Conservation (phyloP, 2,113 vertebrate species). For the Electrona antarctica region DNA sequence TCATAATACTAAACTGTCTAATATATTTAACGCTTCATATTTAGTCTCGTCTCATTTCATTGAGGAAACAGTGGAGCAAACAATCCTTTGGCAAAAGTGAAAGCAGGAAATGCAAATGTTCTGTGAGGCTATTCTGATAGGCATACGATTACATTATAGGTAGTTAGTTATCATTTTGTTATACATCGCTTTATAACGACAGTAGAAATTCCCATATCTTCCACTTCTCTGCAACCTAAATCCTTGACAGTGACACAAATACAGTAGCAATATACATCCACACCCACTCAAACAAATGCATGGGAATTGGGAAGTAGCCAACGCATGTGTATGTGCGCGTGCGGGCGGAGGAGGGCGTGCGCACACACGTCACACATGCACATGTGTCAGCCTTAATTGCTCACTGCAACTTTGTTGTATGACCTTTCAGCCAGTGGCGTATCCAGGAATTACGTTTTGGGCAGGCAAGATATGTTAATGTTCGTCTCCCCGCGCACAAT, state of each 20-base stretch:
- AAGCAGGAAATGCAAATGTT: conserved; percentile 46
- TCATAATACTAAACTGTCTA: not conserved
- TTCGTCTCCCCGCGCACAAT: no score
- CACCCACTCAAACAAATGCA: conserved; percentile 5
- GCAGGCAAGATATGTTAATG: no score
- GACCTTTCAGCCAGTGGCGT: no score
- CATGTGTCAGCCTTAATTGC: not conserved
- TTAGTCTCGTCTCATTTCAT: not conserved
- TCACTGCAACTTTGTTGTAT: not conserved
- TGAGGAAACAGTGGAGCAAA: not conserved
- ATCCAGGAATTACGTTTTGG: no score
- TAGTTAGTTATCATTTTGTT: no score
- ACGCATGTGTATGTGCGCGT: not conserved
- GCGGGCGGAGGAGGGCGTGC: not conserved
- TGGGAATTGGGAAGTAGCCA: not conserved
- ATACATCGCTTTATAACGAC: no score
- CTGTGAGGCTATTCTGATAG: no score
- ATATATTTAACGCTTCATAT: not conserved
- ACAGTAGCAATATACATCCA: not conserved
- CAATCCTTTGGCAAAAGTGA: conserved; percentile 30
- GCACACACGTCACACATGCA: not conserved
- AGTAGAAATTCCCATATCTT: no score
- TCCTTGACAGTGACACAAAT: not conserved
- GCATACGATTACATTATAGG: no score
- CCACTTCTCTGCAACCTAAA: no score